These are phyloP conservation scores for Anarhynchus alexandrinus DNA, from an alignment of 2,113 vertebrate species.

Conservation along the genomic window DNA sequence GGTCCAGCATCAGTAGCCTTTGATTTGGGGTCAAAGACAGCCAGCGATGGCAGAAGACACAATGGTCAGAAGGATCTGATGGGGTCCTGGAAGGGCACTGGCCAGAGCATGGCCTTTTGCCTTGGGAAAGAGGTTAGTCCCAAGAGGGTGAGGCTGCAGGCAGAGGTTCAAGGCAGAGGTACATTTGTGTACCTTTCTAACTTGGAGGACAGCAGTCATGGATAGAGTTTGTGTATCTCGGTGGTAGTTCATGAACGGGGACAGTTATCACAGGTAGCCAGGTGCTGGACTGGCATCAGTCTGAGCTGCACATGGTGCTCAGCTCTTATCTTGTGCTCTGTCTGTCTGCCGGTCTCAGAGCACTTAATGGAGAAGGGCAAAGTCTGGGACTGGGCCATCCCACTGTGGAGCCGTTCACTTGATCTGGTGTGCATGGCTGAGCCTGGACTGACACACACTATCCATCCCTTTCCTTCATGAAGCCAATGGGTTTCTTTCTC, in stretches of 20 bases:
- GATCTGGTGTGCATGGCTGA: neutral
- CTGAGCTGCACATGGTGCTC: neutral
- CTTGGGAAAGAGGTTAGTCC: neutral
- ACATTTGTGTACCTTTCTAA: neutral
- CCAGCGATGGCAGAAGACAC: neutral
- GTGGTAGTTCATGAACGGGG: neutral
- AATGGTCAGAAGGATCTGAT: neutral
- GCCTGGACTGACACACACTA: neutral
- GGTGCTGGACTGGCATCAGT: too few relatives aligned
- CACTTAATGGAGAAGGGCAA: neutral
- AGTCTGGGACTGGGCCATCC: neutral
- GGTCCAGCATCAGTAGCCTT: neutral
- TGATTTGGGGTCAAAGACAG: neutral
- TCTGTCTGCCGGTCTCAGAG: accelerated
- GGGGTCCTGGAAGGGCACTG: neutral
- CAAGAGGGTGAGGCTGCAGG: neutral
- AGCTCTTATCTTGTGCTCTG: neutral
- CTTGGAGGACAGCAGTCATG: neutral
- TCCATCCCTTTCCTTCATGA: neutral
- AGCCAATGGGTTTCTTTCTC: neutral
- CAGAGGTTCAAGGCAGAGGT: neutral
- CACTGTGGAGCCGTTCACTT: neutral
- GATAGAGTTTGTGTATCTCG: accelerated
- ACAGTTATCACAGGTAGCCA: neutral
- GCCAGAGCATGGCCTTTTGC: neutral